Evolutionary conservation across 2,888 invertebrate species (phyloP).

Genomic region (Temnothorax unifasciatus): DNA sequence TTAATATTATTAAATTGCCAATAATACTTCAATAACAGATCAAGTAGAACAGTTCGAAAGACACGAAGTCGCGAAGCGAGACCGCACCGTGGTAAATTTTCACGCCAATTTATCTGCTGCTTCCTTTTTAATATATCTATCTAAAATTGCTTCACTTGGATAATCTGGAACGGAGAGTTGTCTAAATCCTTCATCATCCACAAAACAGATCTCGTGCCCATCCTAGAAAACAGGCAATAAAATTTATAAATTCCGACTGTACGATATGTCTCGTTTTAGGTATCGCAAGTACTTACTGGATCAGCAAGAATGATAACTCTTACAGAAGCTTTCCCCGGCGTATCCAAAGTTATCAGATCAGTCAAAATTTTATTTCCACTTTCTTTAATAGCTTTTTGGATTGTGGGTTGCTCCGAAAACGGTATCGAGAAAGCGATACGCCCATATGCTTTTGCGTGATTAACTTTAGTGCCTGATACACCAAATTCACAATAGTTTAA

Average conservation of each 20-base stretch:
- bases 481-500: conserved; percentile 13
- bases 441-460: conserved; percentile 96
- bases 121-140: conserved; percentile 91
- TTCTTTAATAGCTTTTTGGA: conserved; percentile 92
- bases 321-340: conserved; percentile 98
- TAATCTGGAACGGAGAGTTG: conserved; percentile 95
- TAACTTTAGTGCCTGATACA: conserved; percentile 88
- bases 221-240: conserved; percentile 88
- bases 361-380: conserved; percentile 93
- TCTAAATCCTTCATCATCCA: conserved; percentile 97
- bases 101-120: conserved; percentile 5
- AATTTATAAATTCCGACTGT: conserved; percentile 3
- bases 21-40: conserved; percentile 12
- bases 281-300: conserved; percentile 88
- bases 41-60: background rate
- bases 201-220: conserved; percentile 99
- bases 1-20: conserved; percentile 26
- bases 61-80: too few relatives aligned
- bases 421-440: conserved; percentile 98
- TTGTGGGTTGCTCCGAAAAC: conserved; percentile 90
- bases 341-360: conserved; percentile 96
- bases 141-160: conserved; percentile 92
- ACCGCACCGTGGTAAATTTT: background rate
- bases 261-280: background rate
- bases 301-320: conserved; percentile 98